A percentile compares a stretch with the other conserved stretches of the same genome.
phyloP scores from a whole-genome alignment of 2,797 vertebrate genomes.

The Micromesistius poutassou region DNA sequence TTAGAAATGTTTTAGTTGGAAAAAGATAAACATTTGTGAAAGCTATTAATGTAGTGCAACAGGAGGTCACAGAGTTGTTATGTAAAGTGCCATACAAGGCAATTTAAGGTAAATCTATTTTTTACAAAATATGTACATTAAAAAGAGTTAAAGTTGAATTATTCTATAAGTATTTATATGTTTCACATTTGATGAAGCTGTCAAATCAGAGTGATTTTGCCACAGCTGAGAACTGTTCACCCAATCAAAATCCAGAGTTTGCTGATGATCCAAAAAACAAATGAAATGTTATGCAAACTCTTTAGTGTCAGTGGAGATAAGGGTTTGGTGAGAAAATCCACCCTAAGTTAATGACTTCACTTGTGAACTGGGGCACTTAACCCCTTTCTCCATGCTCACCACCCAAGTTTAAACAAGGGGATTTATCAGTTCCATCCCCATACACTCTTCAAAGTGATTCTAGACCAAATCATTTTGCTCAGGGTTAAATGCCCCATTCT shows the following conservation, averaged over 20 bases:
- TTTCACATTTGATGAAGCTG: background rate
- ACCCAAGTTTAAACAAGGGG: slow-evolving; percentile 70
- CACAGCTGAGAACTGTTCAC: background rate
- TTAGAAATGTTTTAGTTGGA: background rate
- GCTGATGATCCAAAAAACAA: background rate
- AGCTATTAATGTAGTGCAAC: background rate
- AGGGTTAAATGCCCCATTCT: slow-evolving; percentile 56
- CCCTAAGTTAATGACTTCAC: slow-evolving; percentile 70
- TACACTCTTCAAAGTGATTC: slow-evolving; percentile 56
- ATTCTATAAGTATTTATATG: background rate
- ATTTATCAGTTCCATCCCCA: slow-evolving; percentile 64
- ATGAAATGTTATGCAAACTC: slow-evolving; percentile 24
- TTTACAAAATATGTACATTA: too few species aligned
- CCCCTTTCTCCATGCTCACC: slow-evolving; percentile 69
- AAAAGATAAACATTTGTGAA: background rate
- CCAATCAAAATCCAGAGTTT: background rate
- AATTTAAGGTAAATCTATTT: too few species aligned
- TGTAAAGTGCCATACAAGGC: too few species aligned
- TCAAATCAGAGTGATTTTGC: background rate
- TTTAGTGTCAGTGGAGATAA: slow-evolving; percentile 50
- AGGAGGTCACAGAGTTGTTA: background rate
- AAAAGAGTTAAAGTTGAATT: background rate
- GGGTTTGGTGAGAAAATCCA: slow-evolving; percentile 69
- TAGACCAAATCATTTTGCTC: slow-evolving; percentile 65
- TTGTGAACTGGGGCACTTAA: slow-evolving; percentile 78